Evolutionary conservation across 2,888 invertebrate genomes (phyloP).

Genomic region (Clusia tigrina): DNA sequence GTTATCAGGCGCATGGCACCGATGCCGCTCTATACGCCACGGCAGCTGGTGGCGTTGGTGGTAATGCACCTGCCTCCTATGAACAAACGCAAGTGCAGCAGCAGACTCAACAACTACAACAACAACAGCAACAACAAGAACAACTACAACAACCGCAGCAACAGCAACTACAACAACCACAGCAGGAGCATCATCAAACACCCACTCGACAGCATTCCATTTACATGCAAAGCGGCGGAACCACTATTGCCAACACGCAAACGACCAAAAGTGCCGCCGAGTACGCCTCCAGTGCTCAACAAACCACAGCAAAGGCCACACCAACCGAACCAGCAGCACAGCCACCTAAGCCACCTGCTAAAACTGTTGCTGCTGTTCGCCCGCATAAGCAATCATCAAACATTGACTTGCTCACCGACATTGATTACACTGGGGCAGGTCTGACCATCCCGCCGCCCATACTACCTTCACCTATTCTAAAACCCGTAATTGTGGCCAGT

Average conservation of each 20-base stretch:
- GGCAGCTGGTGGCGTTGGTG: constrained; percentile 7
- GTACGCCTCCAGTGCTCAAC: constrained; percentile 45
- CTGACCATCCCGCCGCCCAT: constrained; percentile 46
- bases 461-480: constrained; percentile 51
- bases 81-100: constrained; percentile 24
- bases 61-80: constrained; percentile 18
- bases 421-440: constrained; percentile 70
- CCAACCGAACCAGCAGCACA: constrained; percentile 20
- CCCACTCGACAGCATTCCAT: constrained; percentile 43
- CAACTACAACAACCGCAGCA: constrained; percentile 27
- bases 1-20: constrained; percentile 51
- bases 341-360: constrained; percentile 20
- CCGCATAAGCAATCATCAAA: constrained; percentile 62
- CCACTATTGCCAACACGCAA: constrained; percentile 55
- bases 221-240: constrained; percentile 61
- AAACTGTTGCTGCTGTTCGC: too few species aligned
- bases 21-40: constrained; percentile 16
- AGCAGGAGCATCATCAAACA: constrained; percentile 11
- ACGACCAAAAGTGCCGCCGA: constrained; percentile 58
- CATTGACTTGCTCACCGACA: constrained; percentile 78
- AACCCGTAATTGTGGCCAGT: constrained; percentile 50
- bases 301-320: constrained; percentile 28
- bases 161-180: constrained; percentile 24
- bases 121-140: background rate
- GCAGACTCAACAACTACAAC: constrained; percentile 14